phyloP scores from a whole-genome alignment of 2,113 vertebrate genomes.

The Sula dactylatra region DNA sequence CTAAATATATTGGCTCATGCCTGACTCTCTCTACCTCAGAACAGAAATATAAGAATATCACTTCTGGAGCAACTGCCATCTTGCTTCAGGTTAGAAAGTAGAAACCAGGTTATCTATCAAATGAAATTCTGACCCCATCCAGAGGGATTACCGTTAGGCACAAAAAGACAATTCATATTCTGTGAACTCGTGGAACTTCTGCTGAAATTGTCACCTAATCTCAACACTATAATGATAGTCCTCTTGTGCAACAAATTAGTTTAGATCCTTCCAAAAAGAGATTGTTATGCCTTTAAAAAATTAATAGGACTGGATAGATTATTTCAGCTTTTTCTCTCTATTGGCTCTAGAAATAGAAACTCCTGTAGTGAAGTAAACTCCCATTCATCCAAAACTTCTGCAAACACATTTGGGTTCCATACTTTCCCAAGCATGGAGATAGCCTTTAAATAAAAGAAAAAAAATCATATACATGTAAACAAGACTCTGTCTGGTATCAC shows the following conservation, averaged over 20 bases:
- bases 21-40: background rate
- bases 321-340: background rate
- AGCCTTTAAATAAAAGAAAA: background rate
- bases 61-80: background rate
- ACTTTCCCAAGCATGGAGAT: background rate
- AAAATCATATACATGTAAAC: background rate
- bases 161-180: background rate
- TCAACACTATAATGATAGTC: background rate
- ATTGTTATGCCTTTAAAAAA: background rate
- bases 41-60: background rate
- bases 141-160: background rate
- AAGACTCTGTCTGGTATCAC: background rate
- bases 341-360: background rate
- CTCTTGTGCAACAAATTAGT: background rate
- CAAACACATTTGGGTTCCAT: background rate
- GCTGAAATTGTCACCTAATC: background rate
- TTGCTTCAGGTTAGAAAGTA: background rate
- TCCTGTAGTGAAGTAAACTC: background rate
- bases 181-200: background rate
- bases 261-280: background rate
- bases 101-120: background rate
- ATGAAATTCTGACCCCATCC: background rate
- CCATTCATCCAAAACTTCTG: background rate
- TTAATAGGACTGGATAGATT: background rate
- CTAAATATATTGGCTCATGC: background rate